Percentiles rank a stretch among this genome's conserved stretches.
Evolutionary conservation across 2,888 invertebrate genomes (phyloP).

Genomic region (Cryptus viduatorius): DNA sequence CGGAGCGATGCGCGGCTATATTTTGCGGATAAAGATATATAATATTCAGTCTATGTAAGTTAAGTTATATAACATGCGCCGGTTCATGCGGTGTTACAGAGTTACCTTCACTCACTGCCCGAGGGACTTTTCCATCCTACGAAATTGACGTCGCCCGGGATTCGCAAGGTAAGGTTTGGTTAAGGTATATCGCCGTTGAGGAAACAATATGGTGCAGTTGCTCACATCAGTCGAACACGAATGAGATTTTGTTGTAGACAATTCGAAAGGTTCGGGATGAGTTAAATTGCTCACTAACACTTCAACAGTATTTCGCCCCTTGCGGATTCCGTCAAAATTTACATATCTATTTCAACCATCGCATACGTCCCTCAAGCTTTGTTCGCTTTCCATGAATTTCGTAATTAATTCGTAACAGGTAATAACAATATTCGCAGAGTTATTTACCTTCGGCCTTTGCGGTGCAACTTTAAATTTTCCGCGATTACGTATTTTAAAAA

Average conservation of each 20-base stretch:
- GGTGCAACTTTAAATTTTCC: neutral
- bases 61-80: too few species aligned
- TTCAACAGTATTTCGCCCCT: neutral
- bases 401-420: neutral
- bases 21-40: too few species aligned
- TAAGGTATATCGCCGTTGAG: too few species aligned
- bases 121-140: conserved; percentile 44
- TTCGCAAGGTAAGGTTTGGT: conserved; percentile 8
- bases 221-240: too few species aligned
- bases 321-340: neutral
- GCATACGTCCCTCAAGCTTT: neutral
- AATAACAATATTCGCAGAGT: neutral
- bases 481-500: neutral
- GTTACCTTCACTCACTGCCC: conserved; percentile 43
- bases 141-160: conserved; percentile 59
- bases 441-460: neutral
- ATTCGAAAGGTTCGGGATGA: conserved; percentile 10
- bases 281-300: neutral
- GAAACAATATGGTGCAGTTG: too few species aligned
- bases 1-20: too few species aligned
- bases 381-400: neutral
- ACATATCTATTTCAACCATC: neutral
- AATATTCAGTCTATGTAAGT: too few species aligned
- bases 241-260: neutral
- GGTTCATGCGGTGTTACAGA: too few species aligned